A percentile compares a stretch with the other conserved stretches of the same genome.
These are phyloP conservation scores for Sipunculus nudus DNA, from an alignment of 2,888 invertebrate genomes.

Conservation along the genomic window DNA sequence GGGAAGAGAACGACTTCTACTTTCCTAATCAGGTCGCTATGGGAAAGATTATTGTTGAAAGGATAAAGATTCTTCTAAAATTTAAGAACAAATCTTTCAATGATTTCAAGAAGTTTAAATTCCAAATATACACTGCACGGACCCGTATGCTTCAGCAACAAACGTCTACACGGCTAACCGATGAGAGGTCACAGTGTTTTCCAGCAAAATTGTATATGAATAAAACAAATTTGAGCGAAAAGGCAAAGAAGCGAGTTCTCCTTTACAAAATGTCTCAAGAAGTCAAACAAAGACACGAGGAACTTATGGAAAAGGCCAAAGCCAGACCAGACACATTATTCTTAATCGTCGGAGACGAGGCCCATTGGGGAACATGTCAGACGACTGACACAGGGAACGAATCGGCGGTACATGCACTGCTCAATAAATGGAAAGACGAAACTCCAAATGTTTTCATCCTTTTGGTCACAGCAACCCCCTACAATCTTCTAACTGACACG, in stretches of 20 bases:
- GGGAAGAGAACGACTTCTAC: too few species aligned
- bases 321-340: constrained; percentile 3
- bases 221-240: neutral
- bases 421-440: constrained; percentile 4
- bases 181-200: too few species aligned
- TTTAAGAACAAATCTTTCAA: neutral
- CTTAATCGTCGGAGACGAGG: constrained; percentile 11
- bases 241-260: neutral
- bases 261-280: neutral
- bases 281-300: neutral
- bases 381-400: neutral
- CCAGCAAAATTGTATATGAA: too few species aligned
- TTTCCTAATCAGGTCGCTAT: too few species aligned
- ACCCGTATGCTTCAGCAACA: constrained; percentile 11
- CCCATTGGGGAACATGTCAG: constrained; percentile 8
- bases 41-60: too few species aligned
- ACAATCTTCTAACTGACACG: constrained; percentile 12
- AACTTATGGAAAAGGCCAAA: neutral
- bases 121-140: constrained; percentile 14
- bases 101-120: constrained; percentile 11
- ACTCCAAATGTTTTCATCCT: constrained; percentile 14
- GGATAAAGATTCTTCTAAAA: constrained; percentile 4
- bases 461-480: constrained; percentile 14
- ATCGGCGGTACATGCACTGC: too few species aligned
- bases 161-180: constrained; percentile 4